A percentile compares a stretch with the other conserved stretches of the same genome.
Conservation (phyloP, 2,113 vertebrate genomes). For the Bos indicus region DNA sequence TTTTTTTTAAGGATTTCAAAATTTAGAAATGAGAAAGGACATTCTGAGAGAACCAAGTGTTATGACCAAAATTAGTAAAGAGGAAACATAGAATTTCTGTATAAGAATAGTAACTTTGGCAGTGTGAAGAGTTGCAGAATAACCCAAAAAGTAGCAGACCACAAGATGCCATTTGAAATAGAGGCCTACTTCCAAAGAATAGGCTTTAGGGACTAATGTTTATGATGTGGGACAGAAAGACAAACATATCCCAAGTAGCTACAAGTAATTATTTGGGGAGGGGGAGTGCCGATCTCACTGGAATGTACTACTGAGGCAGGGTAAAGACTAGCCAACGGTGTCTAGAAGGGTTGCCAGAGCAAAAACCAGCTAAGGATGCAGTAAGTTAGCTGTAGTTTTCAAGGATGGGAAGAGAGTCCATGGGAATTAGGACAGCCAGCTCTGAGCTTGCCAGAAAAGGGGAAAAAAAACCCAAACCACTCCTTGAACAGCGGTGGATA, state of each 20-base stretch:
- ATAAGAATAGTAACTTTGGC: not conserved
- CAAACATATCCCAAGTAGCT: not conserved
- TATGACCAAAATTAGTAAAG: not conserved
- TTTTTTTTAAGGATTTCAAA: not conserved
- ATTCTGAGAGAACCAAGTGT: not conserved
- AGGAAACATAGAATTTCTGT: not conserved
- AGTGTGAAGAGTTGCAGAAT: not conserved
- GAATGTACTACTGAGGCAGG: not conserved
- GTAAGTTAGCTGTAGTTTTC: not conserved
- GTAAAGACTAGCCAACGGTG: not conserved
- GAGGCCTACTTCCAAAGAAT: not conserved
- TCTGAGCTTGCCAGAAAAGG: not conserved
- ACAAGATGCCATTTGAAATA: not conserved
- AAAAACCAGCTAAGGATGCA: not conserved
- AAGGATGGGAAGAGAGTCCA: not conserved
- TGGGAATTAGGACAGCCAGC: not conserved
- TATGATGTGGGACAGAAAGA: not conserved
- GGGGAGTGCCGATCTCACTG: not conserved
- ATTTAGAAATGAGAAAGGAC: not conserved
- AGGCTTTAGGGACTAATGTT: not conserved
- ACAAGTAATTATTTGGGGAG: not conserved
- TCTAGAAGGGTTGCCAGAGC: not conserved
- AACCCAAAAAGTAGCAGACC: not conserved
- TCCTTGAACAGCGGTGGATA: not conserved
- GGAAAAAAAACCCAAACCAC: not conserved